phyloP scores from a whole-genome alignment of 1,140 invertebrate genomes.

The Schlechtendalia chinensis region DNA sequence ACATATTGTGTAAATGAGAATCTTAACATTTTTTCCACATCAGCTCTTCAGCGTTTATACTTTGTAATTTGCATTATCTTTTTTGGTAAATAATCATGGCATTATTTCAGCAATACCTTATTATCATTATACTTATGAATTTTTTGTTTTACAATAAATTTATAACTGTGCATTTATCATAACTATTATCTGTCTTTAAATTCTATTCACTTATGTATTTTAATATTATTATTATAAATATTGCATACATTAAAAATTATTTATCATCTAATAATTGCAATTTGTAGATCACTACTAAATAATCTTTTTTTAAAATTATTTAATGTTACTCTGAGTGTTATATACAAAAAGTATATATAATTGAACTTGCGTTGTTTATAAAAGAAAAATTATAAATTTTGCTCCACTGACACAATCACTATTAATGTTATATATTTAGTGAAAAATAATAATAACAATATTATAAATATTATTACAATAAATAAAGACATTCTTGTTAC shows the following conservation, averaged over 20 bases:
- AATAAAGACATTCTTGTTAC: no score
- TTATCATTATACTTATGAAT: background rate
- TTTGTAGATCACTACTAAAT: background rate
- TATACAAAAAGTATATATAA: background rate
- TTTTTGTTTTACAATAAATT: background rate
- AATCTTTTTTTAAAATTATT: background rate
- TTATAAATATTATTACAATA: no score
- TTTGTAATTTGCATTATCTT: background rate
- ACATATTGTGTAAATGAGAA: background rate
- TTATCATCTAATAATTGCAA: background rate
- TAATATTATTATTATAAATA: no score
- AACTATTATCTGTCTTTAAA: background rate
- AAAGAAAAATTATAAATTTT: no score
- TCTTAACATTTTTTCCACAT: background rate
- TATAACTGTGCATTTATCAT: background rate
- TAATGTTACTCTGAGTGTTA: background rate
- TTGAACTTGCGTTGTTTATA: no score
- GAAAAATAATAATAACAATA: no score
- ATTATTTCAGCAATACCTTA: background rate
- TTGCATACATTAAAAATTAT: background rate
- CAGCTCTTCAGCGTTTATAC: background rate
- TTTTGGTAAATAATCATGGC: background rate
- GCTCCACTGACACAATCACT: no score
- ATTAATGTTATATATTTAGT: no score
- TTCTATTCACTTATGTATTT: background rate